Conservation (phyloP, 2,113 vertebrate species). For the Rhinoderma darwinii region DNA sequence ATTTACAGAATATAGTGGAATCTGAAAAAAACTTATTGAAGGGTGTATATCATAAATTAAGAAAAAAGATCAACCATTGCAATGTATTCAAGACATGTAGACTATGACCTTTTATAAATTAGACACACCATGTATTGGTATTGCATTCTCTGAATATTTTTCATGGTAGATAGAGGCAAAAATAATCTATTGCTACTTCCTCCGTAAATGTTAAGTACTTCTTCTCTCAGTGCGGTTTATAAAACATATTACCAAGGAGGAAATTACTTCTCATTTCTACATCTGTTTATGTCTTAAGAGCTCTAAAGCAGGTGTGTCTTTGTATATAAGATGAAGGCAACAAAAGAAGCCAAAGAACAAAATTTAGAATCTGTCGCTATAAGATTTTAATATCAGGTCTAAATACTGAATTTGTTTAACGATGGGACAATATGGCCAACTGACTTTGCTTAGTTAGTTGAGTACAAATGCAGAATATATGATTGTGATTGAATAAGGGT, state of each 20-base stretch:
- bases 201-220: constrained; percentile 41
- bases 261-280: constrained; percentile 24
- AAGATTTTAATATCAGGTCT: neutral
- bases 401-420: neutral
- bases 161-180: constrained; percentile 23
- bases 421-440: neutral
- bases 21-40: neutral
- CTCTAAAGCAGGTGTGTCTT: neutral
- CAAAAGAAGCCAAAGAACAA: neutral
- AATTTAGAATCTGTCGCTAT: neutral
- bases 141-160: constrained; percentile 16
- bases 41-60: neutral
- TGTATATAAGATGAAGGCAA: neutral
- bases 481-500: too few relatives aligned
- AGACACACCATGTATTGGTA: constrained; percentile 31
- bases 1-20: neutral
- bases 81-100: neutral
- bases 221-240: constrained; percentile 2
- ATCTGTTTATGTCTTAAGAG: constrained; percentile 18
- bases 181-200: constrained; percentile 32
- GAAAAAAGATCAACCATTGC: constrained; percentile 28
- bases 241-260: constrained; percentile 32
- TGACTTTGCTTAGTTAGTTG: too few relatives aligned
- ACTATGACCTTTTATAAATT: constrained; percentile 33
- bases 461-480: too few relatives aligned